A percentile compares a stretch with the other conserved stretches of the same genome.
Conservation (phyloP, 2,888 invertebrate species). For the Alitta virens region DNA sequence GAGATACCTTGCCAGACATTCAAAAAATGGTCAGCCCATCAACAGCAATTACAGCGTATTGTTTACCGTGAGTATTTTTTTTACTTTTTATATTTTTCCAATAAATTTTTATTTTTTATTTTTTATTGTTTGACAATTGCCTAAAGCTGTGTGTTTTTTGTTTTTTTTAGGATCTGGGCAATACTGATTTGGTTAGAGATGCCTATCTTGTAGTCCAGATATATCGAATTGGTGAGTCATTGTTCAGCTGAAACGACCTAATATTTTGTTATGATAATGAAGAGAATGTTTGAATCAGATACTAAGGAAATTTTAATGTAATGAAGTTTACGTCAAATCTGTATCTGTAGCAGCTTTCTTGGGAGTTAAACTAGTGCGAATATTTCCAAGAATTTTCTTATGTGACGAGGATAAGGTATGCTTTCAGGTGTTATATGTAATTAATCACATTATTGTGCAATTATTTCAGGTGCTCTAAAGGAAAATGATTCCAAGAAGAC, state of each 20-base stretch:
- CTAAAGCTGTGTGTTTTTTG: constrained; percentile 29
- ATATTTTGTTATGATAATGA: too few species aligned
- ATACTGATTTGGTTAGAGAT: constrained; percentile 79
- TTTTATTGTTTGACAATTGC: constrained; percentile 36
- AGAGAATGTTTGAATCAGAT: too few species aligned
- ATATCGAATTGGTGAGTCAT: constrained; percentile 73
- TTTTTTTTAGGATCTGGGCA: constrained; percentile 71
- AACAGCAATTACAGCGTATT: constrained; percentile 86
- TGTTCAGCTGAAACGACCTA: too few species aligned
- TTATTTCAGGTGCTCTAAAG: constrained; percentile 70
- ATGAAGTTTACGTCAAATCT: too few species aligned
- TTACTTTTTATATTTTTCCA: neutral
- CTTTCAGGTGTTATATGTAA: too few species aligned
- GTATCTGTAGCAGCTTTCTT: too few species aligned
- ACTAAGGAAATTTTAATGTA: too few species aligned
- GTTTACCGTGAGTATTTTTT: constrained; percentile 69
- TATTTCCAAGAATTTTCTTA: too few species aligned
- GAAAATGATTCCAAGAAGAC: constrained; percentile 65
- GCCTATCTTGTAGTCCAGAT: constrained; percentile 87
- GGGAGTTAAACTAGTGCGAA: too few species aligned
- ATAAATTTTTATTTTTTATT: neutral
- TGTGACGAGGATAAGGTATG: too few species aligned
- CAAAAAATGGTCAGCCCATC: constrained; percentile 85
- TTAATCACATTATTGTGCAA: too few species aligned
- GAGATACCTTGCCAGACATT: constrained; percentile 82